phyloP scores from a whole-genome alignment of 2,113 vertebrate genomes.

The Psilopsiagon aymara region DNA sequence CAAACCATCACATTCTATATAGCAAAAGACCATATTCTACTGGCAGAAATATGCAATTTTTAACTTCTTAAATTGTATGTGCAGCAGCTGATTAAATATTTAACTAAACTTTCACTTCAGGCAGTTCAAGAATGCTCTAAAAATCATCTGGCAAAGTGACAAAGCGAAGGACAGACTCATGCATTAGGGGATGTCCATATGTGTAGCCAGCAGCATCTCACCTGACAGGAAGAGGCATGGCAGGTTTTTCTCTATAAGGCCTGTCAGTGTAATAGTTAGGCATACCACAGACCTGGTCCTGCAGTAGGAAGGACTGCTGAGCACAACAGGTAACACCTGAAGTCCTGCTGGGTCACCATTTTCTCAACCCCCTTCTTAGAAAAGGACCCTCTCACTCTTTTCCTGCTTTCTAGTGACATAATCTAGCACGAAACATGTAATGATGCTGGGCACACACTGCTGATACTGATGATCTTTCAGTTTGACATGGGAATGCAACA shows the following conservation, averaged over 20 bases:
- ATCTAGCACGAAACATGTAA: not conserved
- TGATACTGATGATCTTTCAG: not conserved
- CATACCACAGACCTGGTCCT: not conserved
- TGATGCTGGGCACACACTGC: not conserved
- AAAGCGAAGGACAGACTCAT: not conserved
- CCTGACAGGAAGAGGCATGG: not conserved
- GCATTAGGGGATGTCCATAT: not conserved
- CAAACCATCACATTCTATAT: not conserved
- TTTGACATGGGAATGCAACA: not conserved
- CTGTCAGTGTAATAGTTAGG: not conserved
- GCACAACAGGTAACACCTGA: not conserved
- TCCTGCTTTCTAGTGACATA: not conserved
- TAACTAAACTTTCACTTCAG: slow-evolving; percentile 41
- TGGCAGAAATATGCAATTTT: not conserved
- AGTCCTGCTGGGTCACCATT: not conserved
- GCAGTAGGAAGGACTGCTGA: not conserved
- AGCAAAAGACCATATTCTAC: slow-evolving; percentile 8
- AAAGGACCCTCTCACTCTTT: not conserved
- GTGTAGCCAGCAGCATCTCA: not conserved
- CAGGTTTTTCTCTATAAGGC: not conserved
- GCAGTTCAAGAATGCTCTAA: not conserved
- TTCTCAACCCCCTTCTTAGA: not conserved
- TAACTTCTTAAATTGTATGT: slow-evolving; percentile 1
- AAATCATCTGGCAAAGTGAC: not conserved
- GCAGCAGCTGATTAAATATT: not conserved